Base-by-base conservation (phyloP, 1,140 invertebrate genomes). In the Lordiphosa clarofinis region DNA sequence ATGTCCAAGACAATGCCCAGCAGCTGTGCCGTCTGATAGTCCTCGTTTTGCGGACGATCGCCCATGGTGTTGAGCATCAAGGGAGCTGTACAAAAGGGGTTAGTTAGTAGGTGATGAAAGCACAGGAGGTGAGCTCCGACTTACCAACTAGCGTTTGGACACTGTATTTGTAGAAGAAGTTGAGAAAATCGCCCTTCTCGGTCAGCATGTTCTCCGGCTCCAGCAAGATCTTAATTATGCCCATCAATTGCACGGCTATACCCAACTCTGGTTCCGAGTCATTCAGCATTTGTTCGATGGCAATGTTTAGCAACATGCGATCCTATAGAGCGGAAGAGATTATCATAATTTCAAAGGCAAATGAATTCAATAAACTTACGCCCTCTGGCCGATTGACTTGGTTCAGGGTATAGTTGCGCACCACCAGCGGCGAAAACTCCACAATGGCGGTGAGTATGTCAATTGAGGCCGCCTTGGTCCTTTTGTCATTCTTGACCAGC, bases 191-290 rank as follows among this genome's bases (percentile, higher is more conserved):
- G 24, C 96, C 94, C 89, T 99, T 99, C 90, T 99, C 98, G 40
- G 96, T 96, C 46, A 99, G 90, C 98, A 99, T 99, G 89, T 98
- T 99, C 89, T 99, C 99, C 12, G 98, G 98, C 90, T 99, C 99
- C 21, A 99, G 92, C 2, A 99, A 91, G 39, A 99, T 93, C 86
- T 97, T 93, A 13, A 99, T 90, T 24, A 99, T 97, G 35, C 96
- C 96, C 91, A 97, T 97, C 38, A 99, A 90, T 90, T 99, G 97
- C 33, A 99, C 96, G 43, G 98, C 98, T 74, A 97, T 96, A 40
- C 98, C 98, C 54, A 99, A 90, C 91, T 99, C 98, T 60, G 94
- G 93, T 90, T 96, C 94, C 43, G 92, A 93, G 89, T 96, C 95
- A 66, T 93, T 93, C 35, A 96, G 92, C 92, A 99, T 97, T 92